Conservation (phyloP, 2,797 vertebrate genomes). For the Sebastolobus alascanus region DNA sequence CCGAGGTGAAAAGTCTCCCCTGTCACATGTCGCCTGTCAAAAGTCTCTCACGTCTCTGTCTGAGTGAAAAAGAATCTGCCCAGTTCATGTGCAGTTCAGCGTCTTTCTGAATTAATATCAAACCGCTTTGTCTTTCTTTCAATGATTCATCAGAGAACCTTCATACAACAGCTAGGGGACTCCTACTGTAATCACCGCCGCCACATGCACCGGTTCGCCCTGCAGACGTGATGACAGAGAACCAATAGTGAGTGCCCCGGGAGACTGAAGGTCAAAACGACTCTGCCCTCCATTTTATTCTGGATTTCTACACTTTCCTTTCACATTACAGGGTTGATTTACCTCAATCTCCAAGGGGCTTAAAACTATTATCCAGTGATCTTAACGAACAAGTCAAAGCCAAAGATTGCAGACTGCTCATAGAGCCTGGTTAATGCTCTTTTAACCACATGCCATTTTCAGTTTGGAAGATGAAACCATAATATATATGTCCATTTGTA, state of each 20-base stretch:
- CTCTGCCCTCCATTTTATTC: conserved; percentile 50
- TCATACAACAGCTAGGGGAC: conserved; percentile 22
- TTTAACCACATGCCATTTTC: conserved; percentile 22
- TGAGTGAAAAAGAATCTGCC: conserved; percentile 24
- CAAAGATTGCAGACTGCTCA: conserved; percentile 23
- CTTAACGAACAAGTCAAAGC: conserved; percentile 51
- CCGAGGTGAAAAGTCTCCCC: conserved; percentile 30
- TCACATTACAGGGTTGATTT: conserved; percentile 77
- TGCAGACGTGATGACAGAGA: conserved; percentile 44
- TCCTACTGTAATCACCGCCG: conserved; percentile 41
- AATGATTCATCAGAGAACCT: conserved; percentile 44
- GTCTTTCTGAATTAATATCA: conserved; percentile 51
- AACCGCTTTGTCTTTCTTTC: conserved; percentile 28
- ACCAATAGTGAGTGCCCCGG: neutral
- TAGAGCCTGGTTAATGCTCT: conserved; percentile 17
- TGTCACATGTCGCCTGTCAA: conserved; percentile 51
- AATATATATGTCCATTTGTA: neutral
- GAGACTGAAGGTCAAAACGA: conserved; percentile 56
- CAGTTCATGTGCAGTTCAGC: conserved; percentile 60
- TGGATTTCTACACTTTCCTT: conserved; percentile 66
- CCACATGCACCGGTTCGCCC: conserved; percentile 21
- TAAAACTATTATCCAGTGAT: conserved; percentile 64
- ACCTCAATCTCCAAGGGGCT: conserved; percentile 62
- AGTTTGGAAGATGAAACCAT: conserved; percentile 15
- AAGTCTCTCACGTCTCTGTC: conserved; percentile 32